phyloP scores from a whole-genome alignment of 2,113 vertebrate genomes.

The Melierax canorus region DNA sequence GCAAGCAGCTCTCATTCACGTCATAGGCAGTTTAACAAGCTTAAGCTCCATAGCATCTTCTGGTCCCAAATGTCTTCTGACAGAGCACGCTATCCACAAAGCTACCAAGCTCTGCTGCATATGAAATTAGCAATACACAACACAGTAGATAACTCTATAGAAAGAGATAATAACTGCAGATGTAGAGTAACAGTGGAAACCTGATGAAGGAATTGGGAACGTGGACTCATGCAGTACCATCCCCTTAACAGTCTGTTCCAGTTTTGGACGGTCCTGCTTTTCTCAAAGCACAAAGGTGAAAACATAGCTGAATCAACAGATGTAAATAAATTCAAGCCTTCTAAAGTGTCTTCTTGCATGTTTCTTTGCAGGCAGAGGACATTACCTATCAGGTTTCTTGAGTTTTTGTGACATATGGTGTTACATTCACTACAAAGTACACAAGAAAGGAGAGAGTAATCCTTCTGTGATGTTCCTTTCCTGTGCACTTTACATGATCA shows the following conservation, averaged over 20 bases:
- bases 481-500: not conserved
- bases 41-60: not conserved
- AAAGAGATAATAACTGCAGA: not conserved
- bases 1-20: not conserved
- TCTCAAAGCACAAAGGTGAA: not conserved
- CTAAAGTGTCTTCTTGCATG: not conserved
- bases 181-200: not conserved
- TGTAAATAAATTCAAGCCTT: not conserved
- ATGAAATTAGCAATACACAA: not conserved
- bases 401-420: not conserved
- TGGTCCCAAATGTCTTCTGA: conserved; percentile 5
- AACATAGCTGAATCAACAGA: not conserved
- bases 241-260: not conserved
- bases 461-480: not conserved
- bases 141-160: not conserved
- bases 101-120: not conserved
- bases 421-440: not conserved
- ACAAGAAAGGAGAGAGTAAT: not conserved
- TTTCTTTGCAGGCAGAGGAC: not conserved
- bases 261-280: not conserved
- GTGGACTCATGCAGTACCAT: not conserved
- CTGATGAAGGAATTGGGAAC: not conserved
- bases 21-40: not conserved
- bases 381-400: not conserved
- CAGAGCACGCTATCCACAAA: not conserved